Conservation (phyloP, 2,888 invertebrate genomes). For the Pseudococcus jackbeardsleyi region DNA sequence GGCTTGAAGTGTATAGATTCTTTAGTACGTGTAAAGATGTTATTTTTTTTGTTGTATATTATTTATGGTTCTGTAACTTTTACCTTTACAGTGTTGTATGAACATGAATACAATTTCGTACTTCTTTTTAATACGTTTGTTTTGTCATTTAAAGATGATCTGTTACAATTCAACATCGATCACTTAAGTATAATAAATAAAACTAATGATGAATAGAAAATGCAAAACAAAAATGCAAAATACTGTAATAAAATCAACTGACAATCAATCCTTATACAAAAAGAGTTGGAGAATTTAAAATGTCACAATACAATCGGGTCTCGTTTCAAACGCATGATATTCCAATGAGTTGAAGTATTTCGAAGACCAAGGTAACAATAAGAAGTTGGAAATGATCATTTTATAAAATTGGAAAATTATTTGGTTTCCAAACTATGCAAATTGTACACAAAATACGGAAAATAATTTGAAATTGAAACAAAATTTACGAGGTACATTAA, state of each 20-base stretch:
- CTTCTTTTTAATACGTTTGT: constrained; percentile 3
- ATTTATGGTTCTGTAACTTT: not conserved
- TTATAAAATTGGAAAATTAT: not conserved
- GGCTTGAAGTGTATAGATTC: not conserved
- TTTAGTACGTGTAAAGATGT: not conserved
- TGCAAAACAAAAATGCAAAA: not conserved
- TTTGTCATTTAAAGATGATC: not conserved
- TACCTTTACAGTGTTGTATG: not conserved
- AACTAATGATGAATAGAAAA: not conserved
- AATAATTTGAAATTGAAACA: not conserved
- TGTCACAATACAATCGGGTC: not conserved
- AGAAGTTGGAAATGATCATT: not conserved
- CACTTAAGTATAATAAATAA: not conserved
- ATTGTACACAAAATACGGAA: not conserved
- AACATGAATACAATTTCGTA: constrained; percentile 42
- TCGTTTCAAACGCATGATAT: not conserved
- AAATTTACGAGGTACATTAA: not conserved
- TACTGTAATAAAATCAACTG: not conserved
- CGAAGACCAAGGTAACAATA: too few species aligned
- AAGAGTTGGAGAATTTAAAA: not conserved
- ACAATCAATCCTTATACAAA: not conserved
- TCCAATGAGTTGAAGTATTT: not conserved
- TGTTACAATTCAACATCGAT: not conserved
- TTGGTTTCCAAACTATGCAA: not conserved
- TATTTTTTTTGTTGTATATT: constrained; percentile 37